Base-by-base conservation (phyloP, 2,797 vertebrate species). In the Spinus pinus region DNA sequence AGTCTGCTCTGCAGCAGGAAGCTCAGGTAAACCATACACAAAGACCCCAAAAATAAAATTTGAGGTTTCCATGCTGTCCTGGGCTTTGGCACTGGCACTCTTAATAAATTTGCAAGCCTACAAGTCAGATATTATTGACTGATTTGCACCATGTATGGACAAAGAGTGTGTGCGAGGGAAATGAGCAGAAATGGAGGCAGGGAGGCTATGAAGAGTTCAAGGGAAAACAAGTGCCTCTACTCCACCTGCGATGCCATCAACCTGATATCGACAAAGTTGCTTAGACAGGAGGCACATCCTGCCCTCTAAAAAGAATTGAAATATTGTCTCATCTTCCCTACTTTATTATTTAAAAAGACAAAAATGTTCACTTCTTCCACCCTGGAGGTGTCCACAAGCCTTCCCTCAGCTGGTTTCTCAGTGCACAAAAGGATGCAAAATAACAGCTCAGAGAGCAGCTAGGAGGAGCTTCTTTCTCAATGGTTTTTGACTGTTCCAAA, bases 401-500 rank as follows among this genome's bases (percentile, higher is more conserved):
- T 88, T 51, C 18, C 14, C 4, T 4, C 78, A 62, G 67, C 56
- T 80, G 49, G 15, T 46, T 86, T 80, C 53, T 50, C 2, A 1
- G 67, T 39, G 64, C 50, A 44, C 30, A 74, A 42, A 10, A 3
- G 50, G 54, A 90, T 58, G 62, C 65, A 65, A 94, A 91, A 65
- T 7, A 93, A 64, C 49, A 91, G 42, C 79, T 82, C 61, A 11
- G 47, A 56, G 50, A 95, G 31, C 33, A 47, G 41, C 58, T 60
- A 72, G 57, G 49, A 88, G 58, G 50, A 78, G 42, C 30, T 9
- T 11, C 46, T 83, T 65, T 41, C 65, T 86, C 16, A 3, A 21
- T 67, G 35, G 5, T 44, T 93, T 89, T 65, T 81, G 69, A 58
- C 81, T 83, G 54, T 54, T 90, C 42, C 62, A 86, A 74, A 93